Evolutionary conservation across 2,888 invertebrate species (phyloP).

Genomic region (Lacanobia oleracea): DNA sequence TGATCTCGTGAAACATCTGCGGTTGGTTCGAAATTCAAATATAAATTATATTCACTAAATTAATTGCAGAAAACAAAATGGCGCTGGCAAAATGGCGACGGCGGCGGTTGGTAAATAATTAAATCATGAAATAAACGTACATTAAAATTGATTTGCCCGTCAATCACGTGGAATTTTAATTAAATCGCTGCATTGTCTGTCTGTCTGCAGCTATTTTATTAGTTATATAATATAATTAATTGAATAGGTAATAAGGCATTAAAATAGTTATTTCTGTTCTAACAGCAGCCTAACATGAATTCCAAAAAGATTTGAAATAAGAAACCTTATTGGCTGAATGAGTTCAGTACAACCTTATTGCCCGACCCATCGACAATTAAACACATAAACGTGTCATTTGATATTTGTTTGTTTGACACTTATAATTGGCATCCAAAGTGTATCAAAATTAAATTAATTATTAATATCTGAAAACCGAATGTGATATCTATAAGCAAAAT

Average conservation of each 20-base stretch:
- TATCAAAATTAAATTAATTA: slow-evolving; percentile 2
- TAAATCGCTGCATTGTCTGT: slow-evolving; percentile 37
- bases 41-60: slow-evolving; percentile 73
- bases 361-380: neutral
- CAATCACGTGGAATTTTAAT: slow-evolving; percentile 64
- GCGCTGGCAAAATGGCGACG: slow-evolving; percentile 58
- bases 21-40: slow-evolving; percentile 67
- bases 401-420: slow-evolving; percentile 29
- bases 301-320: neutral
- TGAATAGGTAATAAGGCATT: neutral
- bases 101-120: slow-evolving; percentile 63
- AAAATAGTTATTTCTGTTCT: neutral
- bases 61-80: slow-evolving; percentile 54
- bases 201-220: neutral
- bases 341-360: neutral
- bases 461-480: neutral
- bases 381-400: slow-evolving; percentile 9
- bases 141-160: slow-evolving; percentile 54
- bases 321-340: slow-evolving; percentile 6
- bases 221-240: neutral
- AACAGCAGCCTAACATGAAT: neutral
- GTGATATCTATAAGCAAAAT: slow-evolving; percentile 1
- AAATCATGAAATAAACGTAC: slow-evolving; percentile 59
- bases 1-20: slow-evolving; percentile 77
- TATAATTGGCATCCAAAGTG: neutral